These are phyloP conservation scores for Drosophila pruinosa DNA, from an alignment of 1,140 invertebrate genomes.

Conservation along the genomic window DNA sequence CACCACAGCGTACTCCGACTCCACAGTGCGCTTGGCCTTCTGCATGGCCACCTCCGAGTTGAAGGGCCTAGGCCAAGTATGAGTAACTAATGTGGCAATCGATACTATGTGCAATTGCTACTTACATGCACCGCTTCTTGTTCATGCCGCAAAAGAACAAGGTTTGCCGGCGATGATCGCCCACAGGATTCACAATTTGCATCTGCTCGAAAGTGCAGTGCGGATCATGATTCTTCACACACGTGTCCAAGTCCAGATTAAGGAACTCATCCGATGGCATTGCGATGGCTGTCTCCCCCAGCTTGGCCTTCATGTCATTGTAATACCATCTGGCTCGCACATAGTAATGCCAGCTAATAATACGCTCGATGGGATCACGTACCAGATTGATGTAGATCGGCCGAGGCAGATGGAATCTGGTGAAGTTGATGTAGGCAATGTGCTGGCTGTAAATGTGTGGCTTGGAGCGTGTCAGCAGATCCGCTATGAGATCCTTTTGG, in stretches of 20 bases:
- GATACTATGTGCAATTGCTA: constrained; percentile 39
- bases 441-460: constrained; percentile 84
- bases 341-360: constrained; percentile 95
- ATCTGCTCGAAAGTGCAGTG: constrained; percentile 92
- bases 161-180: constrained; percentile 91
- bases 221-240: constrained; percentile 90
- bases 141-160: constrained; percentile 94
- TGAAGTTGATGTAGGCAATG: constrained; percentile 77
- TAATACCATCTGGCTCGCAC: constrained; percentile 94
- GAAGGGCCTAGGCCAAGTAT: constrained; percentile 87
- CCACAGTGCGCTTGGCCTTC: constrained; percentile 91
- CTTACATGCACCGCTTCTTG: constrained; percentile 92
- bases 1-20: constrained; percentile 93
- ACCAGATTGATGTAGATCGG: constrained; percentile 96
- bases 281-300: constrained; percentile 89
- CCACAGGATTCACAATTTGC: constrained; percentile 91
- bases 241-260: constrained; percentile 95
- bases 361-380: constrained; percentile 93
- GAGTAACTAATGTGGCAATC: background rate
- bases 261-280: constrained; percentile 92
- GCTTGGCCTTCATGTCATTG: constrained; percentile 92
- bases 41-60: constrained; percentile 92
- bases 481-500: constrained; percentile 85
- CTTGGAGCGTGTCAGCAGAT: constrained; percentile 83
- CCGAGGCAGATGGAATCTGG: constrained; percentile 89